Base-by-base conservation (phyloP, 2,797 vertebrate genomes). In the Gouania willdenowi region DNA sequence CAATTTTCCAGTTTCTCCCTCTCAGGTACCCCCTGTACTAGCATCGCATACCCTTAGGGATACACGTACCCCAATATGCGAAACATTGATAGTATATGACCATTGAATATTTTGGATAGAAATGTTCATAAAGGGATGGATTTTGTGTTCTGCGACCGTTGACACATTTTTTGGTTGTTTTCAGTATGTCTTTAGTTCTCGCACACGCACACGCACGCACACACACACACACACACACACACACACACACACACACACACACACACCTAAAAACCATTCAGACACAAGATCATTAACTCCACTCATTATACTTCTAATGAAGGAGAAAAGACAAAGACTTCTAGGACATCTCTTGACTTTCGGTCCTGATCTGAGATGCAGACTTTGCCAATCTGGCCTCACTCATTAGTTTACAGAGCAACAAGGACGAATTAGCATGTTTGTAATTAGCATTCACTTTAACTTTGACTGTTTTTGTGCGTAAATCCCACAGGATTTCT, bases 401-500 rank as follows among this genome's bases (percentile, higher is more conserved):
- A 27, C 14, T 68, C 21, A 36, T 71, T 67, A 55, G 9, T 57
- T 48, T 62, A 48, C 35, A 20, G 40, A 30, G 29, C 62, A 66
- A 58, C 59, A 58, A 68, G 66, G 79, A 75, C 66, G 54, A 46
- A 59, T 32, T 41, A 47, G 35, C 46, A 53, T 42, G 52, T 66
- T n/a, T 65, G 41, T 40, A 52, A 72, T 77, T 74, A 73, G 60
- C 72, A 71, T 67, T 60, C 58, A 9, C 68, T 72, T 60, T 39
- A 19, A 42, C 47, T 71, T 60, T 41, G n/a, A 40, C 51, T 66
- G 50, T 42, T 46, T 54, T 64, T 35, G 26, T 14, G 13, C 25
- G 51, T 25, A 60, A 72, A 53, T 70, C 60, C 73, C 57, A 7
- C 18, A 12, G 39, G 75, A 71, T 62, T 10, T 13, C 8, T 42